A percentile compares a stretch with the other conserved stretches of the same genome.
Conservation (phyloP, 2,113 vertebrate genomes). For the Petrocephalus microphthalmus region DNA sequence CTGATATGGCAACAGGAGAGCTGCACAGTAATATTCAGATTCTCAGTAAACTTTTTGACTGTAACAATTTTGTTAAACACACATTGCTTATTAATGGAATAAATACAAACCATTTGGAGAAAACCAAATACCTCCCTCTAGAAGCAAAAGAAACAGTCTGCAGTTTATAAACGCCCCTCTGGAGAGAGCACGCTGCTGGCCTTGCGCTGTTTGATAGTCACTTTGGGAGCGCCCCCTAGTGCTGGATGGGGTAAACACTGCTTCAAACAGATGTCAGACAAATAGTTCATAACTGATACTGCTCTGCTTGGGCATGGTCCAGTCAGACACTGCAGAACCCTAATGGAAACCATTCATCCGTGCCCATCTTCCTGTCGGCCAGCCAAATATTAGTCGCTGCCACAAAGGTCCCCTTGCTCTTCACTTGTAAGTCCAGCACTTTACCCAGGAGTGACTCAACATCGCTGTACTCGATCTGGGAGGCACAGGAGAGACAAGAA, state of each 20-base stretch:
- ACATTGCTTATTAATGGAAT: neutral
- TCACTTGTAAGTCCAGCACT: slow-evolving; percentile 70
- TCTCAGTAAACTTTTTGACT: slow-evolving; percentile 18
- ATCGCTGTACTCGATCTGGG: slow-evolving; percentile 64
- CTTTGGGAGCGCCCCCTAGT: neutral
- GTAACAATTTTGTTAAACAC: slow-evolving; percentile 6
- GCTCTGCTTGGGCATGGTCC: neutral
- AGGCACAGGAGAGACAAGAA: neutral
- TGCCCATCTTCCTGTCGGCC: slow-evolving; percentile 53
- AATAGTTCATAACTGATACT: neutral
- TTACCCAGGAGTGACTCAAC: slow-evolving; percentile 56
- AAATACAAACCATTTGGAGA: neutral
- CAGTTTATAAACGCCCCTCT: neutral
- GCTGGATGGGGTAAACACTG: neutral
- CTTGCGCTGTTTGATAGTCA: neutral
- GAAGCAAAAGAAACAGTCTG: slow-evolving; percentile 28
- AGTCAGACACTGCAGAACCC: slow-evolving; percentile 61
- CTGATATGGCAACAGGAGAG: neutral
- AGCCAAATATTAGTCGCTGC: slow-evolving; percentile 68
- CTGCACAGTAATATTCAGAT: neutral
- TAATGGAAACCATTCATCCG: slow-evolving; percentile 70
- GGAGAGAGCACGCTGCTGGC: slow-evolving; percentile 12
- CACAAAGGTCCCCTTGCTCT: slow-evolving; percentile 67
- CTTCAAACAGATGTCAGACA: neutral
- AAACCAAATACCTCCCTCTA: neutral